These are phyloP conservation scores for Paratrypauchen microcephalus DNA, from an alignment of 2,797 vertebrate genomes.

Conservation along the genomic window DNA sequence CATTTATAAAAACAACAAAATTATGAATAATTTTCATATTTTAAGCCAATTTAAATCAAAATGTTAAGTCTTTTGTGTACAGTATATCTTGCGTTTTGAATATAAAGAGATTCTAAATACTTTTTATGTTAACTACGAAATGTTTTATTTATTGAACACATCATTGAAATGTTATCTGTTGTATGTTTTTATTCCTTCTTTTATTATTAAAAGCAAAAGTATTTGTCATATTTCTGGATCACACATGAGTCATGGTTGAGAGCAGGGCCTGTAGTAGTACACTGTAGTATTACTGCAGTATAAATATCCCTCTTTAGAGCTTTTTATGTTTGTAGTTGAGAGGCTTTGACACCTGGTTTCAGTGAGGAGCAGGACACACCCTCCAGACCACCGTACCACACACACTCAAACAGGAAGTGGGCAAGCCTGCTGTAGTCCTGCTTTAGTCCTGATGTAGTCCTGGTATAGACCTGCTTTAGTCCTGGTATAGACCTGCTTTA, in stretches of 20 bases:
- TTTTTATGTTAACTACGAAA: too few relatives aligned
- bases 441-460: neutral
- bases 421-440: constrained; percentile 23
- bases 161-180: neutral
- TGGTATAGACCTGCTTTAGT: neutral
- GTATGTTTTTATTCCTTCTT: neutral
- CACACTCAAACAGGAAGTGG: constrained; percentile 50
- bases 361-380: constrained; percentile 59
- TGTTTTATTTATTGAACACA: too few relatives aligned
- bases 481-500: too few relatives aligned
- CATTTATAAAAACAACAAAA: too few relatives aligned
- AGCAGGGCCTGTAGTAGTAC: constrained; percentile 41
- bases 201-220: neutral
- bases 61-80: too few relatives aligned
- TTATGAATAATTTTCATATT: too few relatives aligned
- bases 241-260: constrained; percentile 34
- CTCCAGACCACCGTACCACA: constrained; percentile 55
- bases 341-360: constrained; percentile 75
- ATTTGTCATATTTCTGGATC: neutral
- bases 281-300: constrained; percentile 32
- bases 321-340: constrained; percentile 72
- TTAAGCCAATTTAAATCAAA: too few relatives aligned
- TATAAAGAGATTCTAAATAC: too few relatives aligned
- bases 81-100: too few relatives aligned
- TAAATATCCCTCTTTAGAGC: constrained; percentile 56